Evolutionary conservation across 1,140 invertebrate species (phyloP), one percentile per base, ranked within the genome.

Genomic region (Nasonia vitripennis): DNA sequence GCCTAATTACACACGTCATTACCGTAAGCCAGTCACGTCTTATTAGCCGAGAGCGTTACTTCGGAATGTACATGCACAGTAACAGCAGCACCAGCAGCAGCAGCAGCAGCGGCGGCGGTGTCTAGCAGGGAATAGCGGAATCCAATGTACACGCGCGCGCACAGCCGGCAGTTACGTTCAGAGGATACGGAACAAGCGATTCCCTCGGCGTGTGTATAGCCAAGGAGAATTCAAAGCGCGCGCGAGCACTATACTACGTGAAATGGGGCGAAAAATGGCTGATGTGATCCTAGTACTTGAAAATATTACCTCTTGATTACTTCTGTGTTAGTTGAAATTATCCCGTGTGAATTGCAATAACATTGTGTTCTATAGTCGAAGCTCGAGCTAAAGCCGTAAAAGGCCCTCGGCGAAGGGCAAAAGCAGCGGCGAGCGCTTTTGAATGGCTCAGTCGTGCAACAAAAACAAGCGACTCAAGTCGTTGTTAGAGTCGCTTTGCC

Each of bases 1-100:
- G 51, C 14, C 14, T 78, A 78, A 78, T 78, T 78, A 55, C 12
- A 5, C 27, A 27, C 55, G 20, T 68, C 41, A 68, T 81, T 81
- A 71, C 10, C 34, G n/a, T 41, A 68, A 37, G 31, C 67, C 31
- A 70, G 67, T 70, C 67, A 81, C 67, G 67, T 81, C 79, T 70
- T 70, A 81, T 81, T 70, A 81, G 23, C 67, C 34, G n/a, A 71
- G 55, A 71, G 55, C n/a, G 67, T 70, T 27, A 41, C 51, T 70
- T 17, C 6, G n/a, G 62, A 68, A 45, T 68, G 67, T 17, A 67
- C 62, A n/a, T 67, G 67, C 23, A 23, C 67, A 2, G n/a, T n/a
- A 1, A 10, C 62, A 9, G 45, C 2, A 12, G 10, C 6, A 48
- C 2, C 48, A 51, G 48, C 10, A 17, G 27, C 27, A 27, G 27